phyloP scores from a whole-genome alignment of 2,888 invertebrate species.

The Agrotis segetum region DNA sequence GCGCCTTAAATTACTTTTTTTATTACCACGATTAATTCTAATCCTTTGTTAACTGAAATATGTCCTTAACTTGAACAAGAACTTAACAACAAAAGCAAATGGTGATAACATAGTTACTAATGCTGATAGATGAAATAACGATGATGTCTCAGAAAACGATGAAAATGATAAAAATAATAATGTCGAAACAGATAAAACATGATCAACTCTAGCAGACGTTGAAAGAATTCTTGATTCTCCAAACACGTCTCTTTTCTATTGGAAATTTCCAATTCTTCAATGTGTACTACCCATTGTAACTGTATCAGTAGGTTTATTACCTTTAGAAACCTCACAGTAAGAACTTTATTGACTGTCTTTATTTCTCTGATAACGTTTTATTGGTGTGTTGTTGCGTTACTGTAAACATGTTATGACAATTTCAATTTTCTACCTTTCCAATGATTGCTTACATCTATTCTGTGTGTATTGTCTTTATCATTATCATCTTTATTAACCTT shows the following conservation, averaged over 20 bases:
- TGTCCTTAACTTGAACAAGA: not conserved
- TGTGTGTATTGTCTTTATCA: not conserved
- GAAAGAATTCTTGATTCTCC: not conserved
- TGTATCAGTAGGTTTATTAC: conserved; percentile 36
- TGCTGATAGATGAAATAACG: not conserved
- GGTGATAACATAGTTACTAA: not conserved
- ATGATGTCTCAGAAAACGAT: not conserved
- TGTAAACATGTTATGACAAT: not conserved
- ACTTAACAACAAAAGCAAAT: too few species aligned
- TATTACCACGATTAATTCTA: too few species aligned
- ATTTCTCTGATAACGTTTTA: conserved; percentile 36
- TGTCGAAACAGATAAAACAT: not conserved
- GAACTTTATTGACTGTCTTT: conserved; percentile 33
- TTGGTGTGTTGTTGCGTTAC: conserved; percentile 5
- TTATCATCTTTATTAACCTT: not conserved
- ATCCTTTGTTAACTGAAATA: too few species aligned
- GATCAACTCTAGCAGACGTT: not conserved
- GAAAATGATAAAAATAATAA: not conserved
- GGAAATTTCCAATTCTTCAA: conserved; percentile 9
- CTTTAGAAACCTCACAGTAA: conserved; percentile 17
- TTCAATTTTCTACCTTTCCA: not conserved
- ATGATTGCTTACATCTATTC: not conserved
- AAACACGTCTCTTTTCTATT: not conserved
- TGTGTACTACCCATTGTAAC: conserved; percentile 12
- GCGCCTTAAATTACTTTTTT: too few species aligned